Conservation (phyloP, 2,113 vertebrate genomes). For the Pygoscelis antarcticus region DNA sequence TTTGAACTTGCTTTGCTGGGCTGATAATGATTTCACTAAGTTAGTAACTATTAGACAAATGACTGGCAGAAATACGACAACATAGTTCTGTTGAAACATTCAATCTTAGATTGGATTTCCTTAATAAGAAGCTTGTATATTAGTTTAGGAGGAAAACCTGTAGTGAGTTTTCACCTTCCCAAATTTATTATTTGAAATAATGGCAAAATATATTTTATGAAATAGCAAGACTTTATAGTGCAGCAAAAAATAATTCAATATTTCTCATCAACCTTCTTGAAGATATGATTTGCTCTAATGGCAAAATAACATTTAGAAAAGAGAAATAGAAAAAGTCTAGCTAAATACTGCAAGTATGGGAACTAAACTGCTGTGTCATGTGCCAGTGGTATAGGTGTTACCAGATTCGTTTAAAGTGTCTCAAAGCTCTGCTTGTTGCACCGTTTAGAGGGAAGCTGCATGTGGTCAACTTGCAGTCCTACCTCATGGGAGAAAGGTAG, state of each 20-base stretch:
- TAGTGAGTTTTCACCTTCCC: neutral
- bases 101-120: neutral
- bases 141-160: neutral
- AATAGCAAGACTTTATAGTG: neutral
- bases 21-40: conserved; percentile 6
- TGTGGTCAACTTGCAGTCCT: neutral
- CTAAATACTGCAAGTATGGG: neutral
- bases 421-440: neutral
- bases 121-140: neutral
- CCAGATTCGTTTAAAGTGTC: neutral
- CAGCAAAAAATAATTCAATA: neutral
- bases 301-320: neutral
- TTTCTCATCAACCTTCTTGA: neutral
- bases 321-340: neutral
- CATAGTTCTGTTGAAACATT: conserved; percentile 8
- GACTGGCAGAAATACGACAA: conserved; percentile 16
- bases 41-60: conserved; percentile 8
- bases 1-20: conserved; percentile 43
- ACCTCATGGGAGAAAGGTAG: neutral
- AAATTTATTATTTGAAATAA: conserved; percentile 16
- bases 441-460: neutral
- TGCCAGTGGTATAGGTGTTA: neutral
- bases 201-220: neutral
- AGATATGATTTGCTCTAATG: neutral
- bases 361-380: neutral